A percentile compares a stretch with the other conserved stretches of the same genome.
Conservation (phyloP, 2,797 vertebrate species). For the Danio aesculapii region DNA sequence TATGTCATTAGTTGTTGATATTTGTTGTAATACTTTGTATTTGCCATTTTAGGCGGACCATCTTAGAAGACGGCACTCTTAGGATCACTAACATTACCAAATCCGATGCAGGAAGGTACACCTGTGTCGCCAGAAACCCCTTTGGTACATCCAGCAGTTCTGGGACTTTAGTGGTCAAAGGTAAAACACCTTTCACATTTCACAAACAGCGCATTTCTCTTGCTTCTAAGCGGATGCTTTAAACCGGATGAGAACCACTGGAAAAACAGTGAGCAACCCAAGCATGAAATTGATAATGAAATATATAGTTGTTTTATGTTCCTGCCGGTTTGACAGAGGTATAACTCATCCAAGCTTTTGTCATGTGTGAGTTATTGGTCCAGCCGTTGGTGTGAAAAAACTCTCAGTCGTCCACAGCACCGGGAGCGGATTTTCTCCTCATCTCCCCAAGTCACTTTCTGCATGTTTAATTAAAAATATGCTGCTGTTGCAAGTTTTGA, state of each 20-base stretch:
- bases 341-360: slow-evolving; percentile 80
- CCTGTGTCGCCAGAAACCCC: slow-evolving; percentile 84
- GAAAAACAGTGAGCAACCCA: slow-evolving; percentile 70
- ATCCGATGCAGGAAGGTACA: slow-evolving; percentile 82
- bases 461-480: slow-evolving; percentile 71
- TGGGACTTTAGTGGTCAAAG: slow-evolving; percentile 85
- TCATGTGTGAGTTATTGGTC: slow-evolving; percentile 83
- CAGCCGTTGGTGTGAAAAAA: slow-evolving; percentile 65
- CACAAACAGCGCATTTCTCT: slow-evolving; percentile 52
- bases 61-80: slow-evolving; percentile 83
- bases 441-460: slow-evolving; percentile 50
- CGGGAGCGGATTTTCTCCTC: slow-evolving; percentile 61
- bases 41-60: slow-evolving; percentile 72
- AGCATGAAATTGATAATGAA: slow-evolving; percentile 86
- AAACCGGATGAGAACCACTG: slow-evolving; percentile 64
- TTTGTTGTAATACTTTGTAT: background rate
- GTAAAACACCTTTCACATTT: slow-evolving; percentile 67
- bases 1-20: background rate
- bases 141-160: slow-evolving; percentile 84
- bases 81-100: slow-evolving; percentile 83
- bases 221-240: slow-evolving; percentile 65
- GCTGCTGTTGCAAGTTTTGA: slow-evolving; percentile 59
- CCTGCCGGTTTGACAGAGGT: slow-evolving; percentile 77
- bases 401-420: slow-evolving; percentile 58
- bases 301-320: slow-evolving; percentile 82